A percentile compares a stretch with the other conserved stretches of the same genome.
phyloP scores from a whole-genome alignment of 2,797 vertebrate species.

The Fringilla coelebs region DNA sequence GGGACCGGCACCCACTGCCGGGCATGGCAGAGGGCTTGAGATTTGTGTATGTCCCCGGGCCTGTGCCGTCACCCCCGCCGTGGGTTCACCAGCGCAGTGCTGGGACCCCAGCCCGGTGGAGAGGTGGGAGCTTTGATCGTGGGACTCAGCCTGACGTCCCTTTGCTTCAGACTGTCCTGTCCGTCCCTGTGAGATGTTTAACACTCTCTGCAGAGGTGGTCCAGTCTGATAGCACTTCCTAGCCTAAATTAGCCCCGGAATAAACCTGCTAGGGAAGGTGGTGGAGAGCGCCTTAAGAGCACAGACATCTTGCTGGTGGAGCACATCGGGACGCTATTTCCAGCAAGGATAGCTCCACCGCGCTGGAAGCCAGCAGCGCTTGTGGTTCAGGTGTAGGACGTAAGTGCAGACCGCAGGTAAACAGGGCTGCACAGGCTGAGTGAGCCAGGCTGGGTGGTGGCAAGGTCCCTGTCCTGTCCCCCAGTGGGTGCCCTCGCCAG shows the following conservation, averaged over 20 bases:
- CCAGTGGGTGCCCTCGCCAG: background rate
- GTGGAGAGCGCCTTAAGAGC: background rate
- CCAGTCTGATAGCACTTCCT: background rate
- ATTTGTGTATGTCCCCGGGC: fast-evolving
- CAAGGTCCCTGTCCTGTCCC: background rate
- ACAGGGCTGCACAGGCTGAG: conserved; percentile 13
- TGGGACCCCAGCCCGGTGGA: background rate
- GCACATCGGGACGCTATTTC: conserved; percentile 3
- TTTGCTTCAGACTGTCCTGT: background rate
- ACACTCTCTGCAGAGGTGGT: background rate
- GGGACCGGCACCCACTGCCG: fast-evolving
- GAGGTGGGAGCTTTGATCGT: fast-evolving
- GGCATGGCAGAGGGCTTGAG: background rate
- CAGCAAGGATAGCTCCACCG: conserved; percentile 37
- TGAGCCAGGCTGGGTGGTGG: background rate
- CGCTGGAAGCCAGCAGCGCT: conserved; percentile 26
- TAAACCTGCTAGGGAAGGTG: background rate
- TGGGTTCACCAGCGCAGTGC: fast-evolving
- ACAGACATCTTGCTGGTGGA: background rate
- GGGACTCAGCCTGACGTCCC: background rate
- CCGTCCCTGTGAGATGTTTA: background rate
- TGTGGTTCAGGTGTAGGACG: conserved; percentile 57
- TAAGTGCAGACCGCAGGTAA: conserved; percentile 66
- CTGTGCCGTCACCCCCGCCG: background rate
- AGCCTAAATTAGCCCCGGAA: background rate